Percentiles rank a stretch among this genome's conserved stretches.
Evolutionary conservation across 2,888 invertebrate species (phyloP).

Genomic region (Xanthia togata): DNA sequence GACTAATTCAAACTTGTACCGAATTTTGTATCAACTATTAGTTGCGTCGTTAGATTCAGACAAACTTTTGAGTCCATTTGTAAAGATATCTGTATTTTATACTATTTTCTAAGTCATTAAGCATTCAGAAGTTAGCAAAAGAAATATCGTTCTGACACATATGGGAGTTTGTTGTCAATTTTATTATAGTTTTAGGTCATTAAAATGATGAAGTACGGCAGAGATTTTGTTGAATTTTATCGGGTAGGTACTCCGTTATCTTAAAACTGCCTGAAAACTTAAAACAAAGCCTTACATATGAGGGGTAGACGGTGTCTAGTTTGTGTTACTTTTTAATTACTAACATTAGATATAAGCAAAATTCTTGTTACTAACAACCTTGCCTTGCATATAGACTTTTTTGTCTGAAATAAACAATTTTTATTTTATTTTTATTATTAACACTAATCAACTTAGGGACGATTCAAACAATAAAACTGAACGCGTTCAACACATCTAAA

Average conservation of each 20-base stretch:
- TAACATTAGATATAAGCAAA: too few species aligned
- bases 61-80: constrained; percentile 13
- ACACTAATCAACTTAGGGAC: neutral
- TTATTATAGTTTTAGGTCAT: neutral
- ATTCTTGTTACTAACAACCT: too few species aligned
- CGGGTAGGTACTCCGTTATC: neutral
- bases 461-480: neutral
- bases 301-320: too few species aligned
- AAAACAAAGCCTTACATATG: neutral
- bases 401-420: too few species aligned
- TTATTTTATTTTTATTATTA: too few species aligned
- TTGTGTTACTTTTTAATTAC: too few species aligned
- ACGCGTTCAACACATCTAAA: neutral
- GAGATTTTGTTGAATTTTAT: neutral
- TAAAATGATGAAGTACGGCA: neutral
- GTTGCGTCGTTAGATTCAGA: constrained; percentile 22
- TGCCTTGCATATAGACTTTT: too few species aligned
- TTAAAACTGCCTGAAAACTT: neutral
- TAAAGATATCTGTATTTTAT: constrained; percentile 7
- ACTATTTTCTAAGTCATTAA: constrained; percentile 26
- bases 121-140: neutral
- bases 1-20: constrained; percentile 56
- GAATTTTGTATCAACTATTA: constrained; percentile 38
- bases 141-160: neutral
- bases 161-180: neutral